phyloP scores from a whole-genome alignment of 2,797 vertebrate species.

The Amniataba percoides region DNA sequence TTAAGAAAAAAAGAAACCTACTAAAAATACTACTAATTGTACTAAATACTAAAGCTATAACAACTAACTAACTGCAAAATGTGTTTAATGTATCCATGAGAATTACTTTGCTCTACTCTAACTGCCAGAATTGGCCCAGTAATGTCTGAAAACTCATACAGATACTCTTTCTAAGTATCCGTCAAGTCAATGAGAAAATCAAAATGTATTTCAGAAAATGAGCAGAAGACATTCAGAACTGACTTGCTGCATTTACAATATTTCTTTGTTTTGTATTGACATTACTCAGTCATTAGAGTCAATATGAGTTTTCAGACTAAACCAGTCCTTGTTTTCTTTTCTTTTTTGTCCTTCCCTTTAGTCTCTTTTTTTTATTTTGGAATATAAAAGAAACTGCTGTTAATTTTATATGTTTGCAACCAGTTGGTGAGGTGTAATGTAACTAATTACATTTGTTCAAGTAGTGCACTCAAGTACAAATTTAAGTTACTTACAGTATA shows the following conservation, averaged over 20 bases:
- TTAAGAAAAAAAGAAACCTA: neutral
- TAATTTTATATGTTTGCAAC: neutral
- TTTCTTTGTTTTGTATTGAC: neutral
- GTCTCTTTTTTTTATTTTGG: neutral
- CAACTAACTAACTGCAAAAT: conserved; percentile 21
- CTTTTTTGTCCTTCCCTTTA: neutral
- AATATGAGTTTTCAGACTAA: conserved; percentile 50
- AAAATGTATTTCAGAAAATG: neutral
- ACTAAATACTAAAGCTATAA: conserved; percentile 28
- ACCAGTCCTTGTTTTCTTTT: neutral
- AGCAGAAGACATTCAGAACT: neutral
- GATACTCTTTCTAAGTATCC: neutral
- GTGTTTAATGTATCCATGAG: neutral
- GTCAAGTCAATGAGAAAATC: neutral
- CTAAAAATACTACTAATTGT: conserved; percentile 59
- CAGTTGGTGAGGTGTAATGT: neutral
- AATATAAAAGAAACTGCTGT: neutral
- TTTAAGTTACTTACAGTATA: too few relatives aligned
- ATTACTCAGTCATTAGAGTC: neutral
- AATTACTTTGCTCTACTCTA: neutral
- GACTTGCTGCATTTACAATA: neutral
- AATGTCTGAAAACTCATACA: conserved; percentile 43
- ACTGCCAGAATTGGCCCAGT: neutral
- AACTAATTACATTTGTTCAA: too few relatives aligned
- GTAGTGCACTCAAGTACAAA: too few relatives aligned